These are phyloP conservation scores for Meloidogyne hapla DNA, from an alignment of 1,140 invertebrate genomes.

Conservation along the genomic window DNA sequence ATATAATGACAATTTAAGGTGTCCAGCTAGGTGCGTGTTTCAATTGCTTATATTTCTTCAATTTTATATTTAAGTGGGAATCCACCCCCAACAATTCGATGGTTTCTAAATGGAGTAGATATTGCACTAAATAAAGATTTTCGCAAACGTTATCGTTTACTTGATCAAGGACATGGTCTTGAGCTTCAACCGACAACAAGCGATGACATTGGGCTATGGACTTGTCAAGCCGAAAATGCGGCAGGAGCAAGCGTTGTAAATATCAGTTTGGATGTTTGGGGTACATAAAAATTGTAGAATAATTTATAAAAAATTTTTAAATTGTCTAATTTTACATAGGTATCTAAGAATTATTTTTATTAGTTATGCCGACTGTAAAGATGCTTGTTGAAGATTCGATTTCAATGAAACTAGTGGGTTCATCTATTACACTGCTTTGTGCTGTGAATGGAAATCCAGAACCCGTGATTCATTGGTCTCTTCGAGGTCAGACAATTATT, in stretches of 20 bases:
- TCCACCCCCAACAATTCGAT: conserved; percentile 32
- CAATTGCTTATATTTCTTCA: conserved; percentile 66
- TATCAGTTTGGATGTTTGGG: conserved; percentile 53
- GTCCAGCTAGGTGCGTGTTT: conserved; percentile 71
- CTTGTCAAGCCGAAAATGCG: conserved; percentile 59
- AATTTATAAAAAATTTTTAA: neutral
- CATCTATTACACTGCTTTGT: conserved; percentile 51
- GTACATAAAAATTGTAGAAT: conserved; percentile 25
- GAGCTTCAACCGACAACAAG: conserved; percentile 42
- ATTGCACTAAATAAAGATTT: conserved; percentile 16
- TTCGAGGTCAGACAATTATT: conserved; percentile 46
- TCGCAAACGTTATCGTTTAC: conserved; percentile 39
- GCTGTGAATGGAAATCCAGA: conserved; percentile 56
- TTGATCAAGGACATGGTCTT: conserved; percentile 55
- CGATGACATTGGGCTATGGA: conserved; percentile 56
- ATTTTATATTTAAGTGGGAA: conserved; percentile 25
- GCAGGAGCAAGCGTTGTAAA: conserved; percentile 50
- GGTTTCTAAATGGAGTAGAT: conserved; percentile 46
- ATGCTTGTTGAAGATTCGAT: conserved; percentile 29
- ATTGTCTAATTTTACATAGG: neutral
- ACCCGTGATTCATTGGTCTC: conserved; percentile 43
- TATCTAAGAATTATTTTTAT: too few species aligned
- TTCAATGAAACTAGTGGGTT: conserved; percentile 49
- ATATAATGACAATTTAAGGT: conserved; percentile 34
- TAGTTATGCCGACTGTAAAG: conserved; percentile 42